Percentiles rank a stretch among this genome's conserved stretches.
Evolutionary conservation across 1,140 invertebrate genomes (phyloP).

Genomic region (Drosophila bocqueti): DNA sequence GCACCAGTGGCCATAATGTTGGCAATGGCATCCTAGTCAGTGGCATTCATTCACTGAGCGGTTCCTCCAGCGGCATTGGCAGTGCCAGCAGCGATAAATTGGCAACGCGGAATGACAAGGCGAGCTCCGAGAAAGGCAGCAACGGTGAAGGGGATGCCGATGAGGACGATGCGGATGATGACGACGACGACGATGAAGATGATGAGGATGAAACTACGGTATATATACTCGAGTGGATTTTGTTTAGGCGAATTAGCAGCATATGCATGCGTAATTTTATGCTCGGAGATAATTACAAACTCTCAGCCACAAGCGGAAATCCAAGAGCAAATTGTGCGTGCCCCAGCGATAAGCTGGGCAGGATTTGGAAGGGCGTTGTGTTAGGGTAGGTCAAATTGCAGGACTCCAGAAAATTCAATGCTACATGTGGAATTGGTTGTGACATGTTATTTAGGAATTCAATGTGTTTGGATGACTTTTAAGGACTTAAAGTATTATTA

Average conservation of each 20-base stretch:
- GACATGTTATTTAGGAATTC: neutral
- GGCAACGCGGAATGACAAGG: constrained; percentile 46
- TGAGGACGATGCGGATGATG: constrained; percentile 41
- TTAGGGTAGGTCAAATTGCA: constrained; percentile 10
- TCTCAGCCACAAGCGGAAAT: constrained; percentile 37
- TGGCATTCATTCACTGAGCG: constrained; percentile 28
- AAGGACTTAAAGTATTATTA: too few relatives aligned
- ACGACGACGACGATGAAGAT: constrained; percentile 57
- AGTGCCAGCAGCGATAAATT: constrained; percentile 55
- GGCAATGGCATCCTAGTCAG: constrained; percentile 52
- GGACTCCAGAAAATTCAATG: neutral
- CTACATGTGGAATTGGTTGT: neutral
- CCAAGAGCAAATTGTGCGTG: constrained; percentile 67
- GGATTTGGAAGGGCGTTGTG: constrained; percentile 6
- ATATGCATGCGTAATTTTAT: constrained; percentile 64
- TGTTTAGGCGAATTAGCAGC: constrained; percentile 25
- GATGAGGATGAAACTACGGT: constrained; percentile 72
- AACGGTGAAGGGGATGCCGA: constrained; percentile 38
- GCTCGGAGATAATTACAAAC: constrained; percentile 63
- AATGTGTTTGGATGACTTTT: neutral
- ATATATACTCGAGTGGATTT: constrained; percentile 50
- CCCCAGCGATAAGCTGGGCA: constrained; percentile 45
- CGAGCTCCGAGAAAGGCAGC: constrained; percentile 25
- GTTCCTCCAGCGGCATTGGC: constrained; percentile 42
- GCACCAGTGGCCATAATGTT: constrained; percentile 59